phyloP scores from a whole-genome alignment of 2,888 invertebrate species.

The Therioaphis trifolii region DNA sequence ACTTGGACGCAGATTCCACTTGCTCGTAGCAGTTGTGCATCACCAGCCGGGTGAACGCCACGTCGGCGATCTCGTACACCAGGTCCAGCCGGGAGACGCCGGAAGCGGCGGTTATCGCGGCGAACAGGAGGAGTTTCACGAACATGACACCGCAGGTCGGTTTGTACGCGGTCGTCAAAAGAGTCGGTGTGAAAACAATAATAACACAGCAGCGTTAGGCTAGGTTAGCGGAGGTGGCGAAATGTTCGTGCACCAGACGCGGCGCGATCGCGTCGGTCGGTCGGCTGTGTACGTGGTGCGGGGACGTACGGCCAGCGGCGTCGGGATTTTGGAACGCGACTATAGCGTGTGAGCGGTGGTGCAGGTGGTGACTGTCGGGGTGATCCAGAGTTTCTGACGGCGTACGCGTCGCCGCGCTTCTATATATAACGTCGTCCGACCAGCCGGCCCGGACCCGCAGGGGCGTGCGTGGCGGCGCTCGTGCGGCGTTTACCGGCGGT shows the following conservation, averaged over 20 bases:
- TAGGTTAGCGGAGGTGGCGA: neutral
- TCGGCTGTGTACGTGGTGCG: neutral
- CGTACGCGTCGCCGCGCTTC: neutral
- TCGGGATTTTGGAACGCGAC: neutral
- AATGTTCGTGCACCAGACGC: neutral
- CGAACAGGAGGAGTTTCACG: no score
- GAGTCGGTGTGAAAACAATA: no score
- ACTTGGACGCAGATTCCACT: slow-evolving; percentile 55
- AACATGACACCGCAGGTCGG: neutral
- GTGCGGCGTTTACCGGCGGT: neutral
- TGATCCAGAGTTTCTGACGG: neutral
- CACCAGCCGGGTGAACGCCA: slow-evolving; percentile 42
- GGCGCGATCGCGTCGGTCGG: neutral
- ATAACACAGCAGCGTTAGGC: neutral
- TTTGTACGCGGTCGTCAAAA: neutral
- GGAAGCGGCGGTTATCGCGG: neutral
- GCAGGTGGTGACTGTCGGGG: neutral
- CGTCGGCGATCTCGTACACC: slow-evolving; percentile 47
- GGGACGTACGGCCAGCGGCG: neutral
- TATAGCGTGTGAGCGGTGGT: neutral
- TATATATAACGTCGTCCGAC: no score
- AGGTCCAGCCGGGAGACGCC: neutral
- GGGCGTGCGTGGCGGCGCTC: neutral
- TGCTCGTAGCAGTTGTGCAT: slow-evolving; percentile 53
- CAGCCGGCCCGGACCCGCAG: neutral